phyloP scores from a whole-genome alignment of 2,797 vertebrate genomes.

The Luscinia luscinia region DNA sequence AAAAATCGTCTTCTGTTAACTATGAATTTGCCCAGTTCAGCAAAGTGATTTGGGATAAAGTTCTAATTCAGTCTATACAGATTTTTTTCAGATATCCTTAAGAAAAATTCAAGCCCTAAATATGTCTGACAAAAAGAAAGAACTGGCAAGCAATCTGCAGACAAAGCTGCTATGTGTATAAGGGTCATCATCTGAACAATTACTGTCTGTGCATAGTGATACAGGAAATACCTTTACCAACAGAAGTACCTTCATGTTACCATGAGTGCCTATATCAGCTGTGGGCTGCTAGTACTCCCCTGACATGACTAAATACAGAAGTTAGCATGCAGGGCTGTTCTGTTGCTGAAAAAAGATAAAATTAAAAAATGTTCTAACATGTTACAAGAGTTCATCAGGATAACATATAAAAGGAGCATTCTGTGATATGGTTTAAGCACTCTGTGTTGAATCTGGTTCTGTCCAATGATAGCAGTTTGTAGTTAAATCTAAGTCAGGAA shows the following conservation, averaged over 20 bases:
- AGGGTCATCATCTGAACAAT: background rate
- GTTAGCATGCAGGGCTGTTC: background rate
- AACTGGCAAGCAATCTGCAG: background rate
- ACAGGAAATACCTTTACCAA: background rate
- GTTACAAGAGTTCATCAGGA: background rate
- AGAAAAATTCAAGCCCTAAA: background rate
- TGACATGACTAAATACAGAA: background rate
- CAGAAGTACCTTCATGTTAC: background rate
- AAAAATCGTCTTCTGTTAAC: background rate
- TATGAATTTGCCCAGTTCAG: background rate
- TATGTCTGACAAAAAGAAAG: background rate
- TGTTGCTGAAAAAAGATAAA: background rate
- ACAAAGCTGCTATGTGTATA: background rate
- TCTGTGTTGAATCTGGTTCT: background rate
- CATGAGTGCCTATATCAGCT: slow-evolving; percentile 37
- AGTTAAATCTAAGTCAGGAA: background rate
- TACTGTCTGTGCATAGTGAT: background rate
- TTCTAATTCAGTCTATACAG: background rate
- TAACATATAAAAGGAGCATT: background rate
- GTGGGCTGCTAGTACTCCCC: background rate
- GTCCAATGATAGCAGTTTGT: background rate
- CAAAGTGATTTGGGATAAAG: background rate
- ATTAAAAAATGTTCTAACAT: background rate
- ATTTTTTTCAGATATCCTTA: background rate
- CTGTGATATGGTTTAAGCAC: background rate